These are phyloP conservation scores for Otolemur garnettii DNA, from an alignment of 2,113 vertebrate species.

Conservation along the genomic window DNA sequence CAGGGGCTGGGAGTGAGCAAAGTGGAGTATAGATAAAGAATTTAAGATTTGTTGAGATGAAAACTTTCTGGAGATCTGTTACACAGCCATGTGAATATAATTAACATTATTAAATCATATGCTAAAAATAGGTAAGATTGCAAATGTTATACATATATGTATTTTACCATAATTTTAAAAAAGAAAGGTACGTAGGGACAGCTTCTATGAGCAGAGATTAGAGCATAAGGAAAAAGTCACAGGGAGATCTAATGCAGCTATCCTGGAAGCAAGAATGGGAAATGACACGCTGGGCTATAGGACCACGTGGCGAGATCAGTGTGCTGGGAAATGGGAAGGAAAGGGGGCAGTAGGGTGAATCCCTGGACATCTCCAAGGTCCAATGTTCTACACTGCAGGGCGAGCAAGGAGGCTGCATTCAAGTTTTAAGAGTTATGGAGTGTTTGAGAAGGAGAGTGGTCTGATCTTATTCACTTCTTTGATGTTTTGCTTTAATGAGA, in stretches of 20 bases:
- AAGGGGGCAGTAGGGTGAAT: background rate
- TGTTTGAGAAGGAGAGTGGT: background rate
- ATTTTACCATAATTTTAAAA: background rate
- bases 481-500: background rate
- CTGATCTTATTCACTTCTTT: background rate
- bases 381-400: background rate
- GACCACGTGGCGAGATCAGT: background rate
- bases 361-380: background rate
- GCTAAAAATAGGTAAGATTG: background rate
- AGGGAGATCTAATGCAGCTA: background rate
- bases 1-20: background rate
- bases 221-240: fast-evolving
- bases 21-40: background rate
- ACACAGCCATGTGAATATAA: background rate
- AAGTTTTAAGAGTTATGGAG: background rate
- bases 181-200: background rate
- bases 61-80: background rate
- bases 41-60: background rate
- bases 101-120: background rate
- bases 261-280: background rate
- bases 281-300: background rate
- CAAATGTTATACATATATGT: background rate
- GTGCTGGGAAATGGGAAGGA: background rate
- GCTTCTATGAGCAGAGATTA: background rate
- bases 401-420: background rate